Percentiles rank a stretch among this genome's conserved stretches.
Evolutionary conservation across 2,113 vertebrate species (phyloP).

Genomic region (Hemibagrus wyckioides): DNA sequence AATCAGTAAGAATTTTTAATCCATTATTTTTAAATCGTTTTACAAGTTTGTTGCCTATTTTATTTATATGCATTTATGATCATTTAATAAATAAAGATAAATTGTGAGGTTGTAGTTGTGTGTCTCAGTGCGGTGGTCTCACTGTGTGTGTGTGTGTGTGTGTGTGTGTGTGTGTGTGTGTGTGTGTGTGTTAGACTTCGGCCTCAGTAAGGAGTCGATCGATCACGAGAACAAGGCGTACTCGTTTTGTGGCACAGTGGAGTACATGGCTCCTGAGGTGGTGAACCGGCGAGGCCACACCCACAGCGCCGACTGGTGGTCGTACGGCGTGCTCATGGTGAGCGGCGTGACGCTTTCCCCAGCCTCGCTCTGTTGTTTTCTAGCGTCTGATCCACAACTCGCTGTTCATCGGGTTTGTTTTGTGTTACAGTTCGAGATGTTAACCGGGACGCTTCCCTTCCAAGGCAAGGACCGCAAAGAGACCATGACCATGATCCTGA

Average conservation of each 20-base stretch:
- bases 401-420: constrained; percentile 2
- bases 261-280: constrained; percentile 88
- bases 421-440: constrained; percentile 83
- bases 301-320: constrained; percentile 87
- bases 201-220: constrained; percentile 84
- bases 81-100: too few species aligned
- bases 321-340: constrained; percentile 86
- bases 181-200: constrained; percentile 74
- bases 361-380: background rate
- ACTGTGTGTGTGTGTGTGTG: background rate
- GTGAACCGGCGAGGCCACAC: constrained; percentile 84
- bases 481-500: constrained; percentile 88
- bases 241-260: constrained; percentile 86
- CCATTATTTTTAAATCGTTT: too few species aligned
- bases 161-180: constrained; percentile 4
- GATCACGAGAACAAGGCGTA: constrained; percentile 85
- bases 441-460: constrained; percentile 84
- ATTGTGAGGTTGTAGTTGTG: too few species aligned
- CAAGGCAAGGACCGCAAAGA: constrained; percentile 89
- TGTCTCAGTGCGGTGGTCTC: too few species aligned
- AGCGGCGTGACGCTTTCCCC: background rate
- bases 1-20: too few species aligned
- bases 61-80: too few species aligned
- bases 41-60: too few species aligned
- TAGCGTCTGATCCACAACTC: background rate